Conservation (phyloP, 2,888 invertebrate species). For the Phoronis australis region DNA sequence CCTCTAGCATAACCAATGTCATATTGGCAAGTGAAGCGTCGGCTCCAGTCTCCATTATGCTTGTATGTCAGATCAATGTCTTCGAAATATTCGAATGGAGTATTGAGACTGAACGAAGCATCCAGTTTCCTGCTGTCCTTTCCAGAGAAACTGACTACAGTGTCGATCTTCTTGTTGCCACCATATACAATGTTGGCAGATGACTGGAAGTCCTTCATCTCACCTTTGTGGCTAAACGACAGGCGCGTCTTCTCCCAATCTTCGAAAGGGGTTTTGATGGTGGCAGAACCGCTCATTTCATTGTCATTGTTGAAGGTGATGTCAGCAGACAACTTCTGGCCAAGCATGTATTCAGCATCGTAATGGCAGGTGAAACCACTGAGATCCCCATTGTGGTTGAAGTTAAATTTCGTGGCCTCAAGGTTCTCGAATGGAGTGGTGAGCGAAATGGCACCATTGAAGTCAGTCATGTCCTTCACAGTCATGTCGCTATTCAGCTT, state of each 20-base stretch:
- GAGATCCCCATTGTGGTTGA: not conserved
- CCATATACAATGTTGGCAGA: too few relatives aligned
- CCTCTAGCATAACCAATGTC: constrained; percentile 22
- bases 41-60: constrained; percentile 13
- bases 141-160: constrained; percentile 7
- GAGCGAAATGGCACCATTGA: constrained; percentile 3
- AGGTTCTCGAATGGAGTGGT: constrained; percentile 7
- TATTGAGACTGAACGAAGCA: constrained; percentile 7
- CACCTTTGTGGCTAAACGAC: constrained; percentile 16
- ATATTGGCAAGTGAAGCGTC: constrained; percentile 16
- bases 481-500: not conserved
- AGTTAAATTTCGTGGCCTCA: not conserved
- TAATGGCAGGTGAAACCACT: not conserved
- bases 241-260: constrained; percentile 14
- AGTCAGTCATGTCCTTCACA: not conserved
- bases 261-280: constrained; percentile 19
- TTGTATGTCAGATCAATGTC: constrained; percentile 5
- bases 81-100: constrained; percentile 7
- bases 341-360: not conserved
- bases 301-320: not conserved
- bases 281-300: constrained; percentile 14
- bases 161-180: too few relatives aligned
- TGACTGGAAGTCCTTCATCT: constrained; percentile 7
- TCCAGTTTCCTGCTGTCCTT: constrained; percentile 4
- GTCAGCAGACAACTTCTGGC: not conserved